These are phyloP conservation scores for Fistularia tabacaria DNA, from an alignment of 2,797 vertebrate genomes.

Conservation along the genomic window DNA sequence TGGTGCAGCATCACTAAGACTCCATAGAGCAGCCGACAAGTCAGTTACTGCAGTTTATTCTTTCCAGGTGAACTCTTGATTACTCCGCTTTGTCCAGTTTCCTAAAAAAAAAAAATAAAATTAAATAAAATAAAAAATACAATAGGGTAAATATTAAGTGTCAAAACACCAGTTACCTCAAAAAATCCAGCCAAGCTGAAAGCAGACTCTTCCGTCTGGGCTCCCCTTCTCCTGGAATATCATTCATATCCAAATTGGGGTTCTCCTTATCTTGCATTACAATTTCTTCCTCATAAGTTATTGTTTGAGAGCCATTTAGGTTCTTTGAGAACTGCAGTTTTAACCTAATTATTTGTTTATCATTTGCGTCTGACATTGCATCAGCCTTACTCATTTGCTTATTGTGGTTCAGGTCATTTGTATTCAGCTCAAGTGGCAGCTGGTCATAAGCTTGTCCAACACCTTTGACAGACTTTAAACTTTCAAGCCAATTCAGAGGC, in stretches of 20 bases:
- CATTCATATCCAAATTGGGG: neutral
- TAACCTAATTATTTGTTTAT: constrained; percentile 29
- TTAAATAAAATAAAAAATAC: neutral
- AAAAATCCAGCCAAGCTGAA: constrained; percentile 43
- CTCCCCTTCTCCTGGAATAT: neutral
- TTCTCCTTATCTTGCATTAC: neutral
- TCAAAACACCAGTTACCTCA: constrained; percentile 25
- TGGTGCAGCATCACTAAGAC: too few relatives aligned
- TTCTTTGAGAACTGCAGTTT: constrained; percentile 50
- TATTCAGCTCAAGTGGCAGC: neutral
- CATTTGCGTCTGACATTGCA: neutral
- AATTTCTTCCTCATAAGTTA: constrained; percentile 65
- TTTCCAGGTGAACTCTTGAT: neutral
- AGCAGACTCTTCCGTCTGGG: constrained; percentile 10
- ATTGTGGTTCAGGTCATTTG: neutral
- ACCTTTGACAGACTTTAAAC: neutral
- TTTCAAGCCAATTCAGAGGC: too few relatives aligned
- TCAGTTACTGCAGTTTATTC: too few relatives aligned
- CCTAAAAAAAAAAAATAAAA: constrained; percentile 26
- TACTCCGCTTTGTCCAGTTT: constrained; percentile 46
- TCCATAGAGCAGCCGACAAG: too few relatives aligned
- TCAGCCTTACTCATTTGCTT: neutral
- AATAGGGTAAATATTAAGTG: neutral
- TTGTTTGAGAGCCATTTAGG: constrained; percentile 38
- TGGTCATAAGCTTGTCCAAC: too few relatives aligned